Evolutionary conservation across 2,797 vertebrate genomes (phyloP).

Genomic region (Carcharodon carcharias): DNA sequence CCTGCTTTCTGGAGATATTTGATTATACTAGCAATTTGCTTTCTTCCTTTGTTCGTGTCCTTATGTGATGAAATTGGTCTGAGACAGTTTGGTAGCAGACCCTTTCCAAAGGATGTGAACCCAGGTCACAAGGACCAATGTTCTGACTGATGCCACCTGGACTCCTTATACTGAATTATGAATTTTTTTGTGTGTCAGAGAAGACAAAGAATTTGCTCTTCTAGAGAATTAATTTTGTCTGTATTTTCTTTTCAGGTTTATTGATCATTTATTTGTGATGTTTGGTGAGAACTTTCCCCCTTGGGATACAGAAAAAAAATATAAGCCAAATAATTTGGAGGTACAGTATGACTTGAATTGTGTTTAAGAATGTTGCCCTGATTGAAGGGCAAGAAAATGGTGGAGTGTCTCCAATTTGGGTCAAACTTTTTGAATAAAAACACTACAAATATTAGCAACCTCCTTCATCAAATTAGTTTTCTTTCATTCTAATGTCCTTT

Average conservation of each 20-base stretch:
- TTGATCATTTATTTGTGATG: slow-evolving; percentile 81
- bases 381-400: not conserved
- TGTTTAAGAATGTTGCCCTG: not conserved
- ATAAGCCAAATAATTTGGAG: slow-evolving; percentile 71
- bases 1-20: not conserved
- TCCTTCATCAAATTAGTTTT: not conserved
- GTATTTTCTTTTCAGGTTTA: slow-evolving; percentile 61
- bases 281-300: slow-evolving; percentile 81
- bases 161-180: not conserved
- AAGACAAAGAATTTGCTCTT: not conserved
- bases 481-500: not conserved
- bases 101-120: not conserved
- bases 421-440: not conserved
- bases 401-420: not conserved
- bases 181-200: not conserved
- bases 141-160: not conserved
- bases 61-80: not conserved
- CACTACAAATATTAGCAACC: not conserved
- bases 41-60: not conserved
- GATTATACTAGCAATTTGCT: not conserved
- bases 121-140: not conserved
- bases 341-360: slow-evolving; percentile 54
- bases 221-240: not conserved
- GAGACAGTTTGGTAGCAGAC: not conserved
- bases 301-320: slow-evolving; percentile 85